phyloP scores from a whole-genome alignment of 1,140 invertebrate genomes.

The Dysdera silvatica region DNA sequence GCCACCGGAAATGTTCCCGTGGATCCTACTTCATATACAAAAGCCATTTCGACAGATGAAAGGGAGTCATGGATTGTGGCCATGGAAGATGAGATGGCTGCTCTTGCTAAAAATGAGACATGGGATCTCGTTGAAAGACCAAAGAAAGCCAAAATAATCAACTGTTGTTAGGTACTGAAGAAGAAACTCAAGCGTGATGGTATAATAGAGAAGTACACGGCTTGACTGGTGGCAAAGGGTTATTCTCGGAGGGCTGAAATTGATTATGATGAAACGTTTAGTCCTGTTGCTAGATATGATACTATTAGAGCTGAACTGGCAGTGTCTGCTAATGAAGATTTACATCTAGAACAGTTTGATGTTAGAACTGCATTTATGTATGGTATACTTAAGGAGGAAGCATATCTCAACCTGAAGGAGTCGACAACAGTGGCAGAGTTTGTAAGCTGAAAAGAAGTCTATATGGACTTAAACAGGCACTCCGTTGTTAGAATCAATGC shows the following conservation, averaged over 20 bases:
- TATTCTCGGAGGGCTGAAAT: conserved; percentile 41
- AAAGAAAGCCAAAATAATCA: conserved; percentile 38
- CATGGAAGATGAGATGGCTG: conserved; percentile 32
- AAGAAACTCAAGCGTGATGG: conserved; percentile 35
- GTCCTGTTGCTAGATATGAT: conserved; percentile 38
- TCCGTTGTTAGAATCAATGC: conserved; percentile 41
- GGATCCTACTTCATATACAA: neutral
- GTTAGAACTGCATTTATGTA: conserved; percentile 30
- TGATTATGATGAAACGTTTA: conserved; percentile 39
- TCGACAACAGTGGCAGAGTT: conserved; percentile 31
- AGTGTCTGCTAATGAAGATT: conserved; percentile 13
- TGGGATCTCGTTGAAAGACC: conserved; percentile 42
- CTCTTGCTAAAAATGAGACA: conserved; percentile 37
- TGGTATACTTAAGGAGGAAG: conserved; percentile 43
- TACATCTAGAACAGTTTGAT: conserved; percentile 3
- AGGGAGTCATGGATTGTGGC: conserved; percentile 30
- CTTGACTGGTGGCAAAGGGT: conserved; percentile 44
- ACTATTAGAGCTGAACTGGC: conserved; percentile 28
- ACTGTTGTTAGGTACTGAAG: conserved; percentile 46
- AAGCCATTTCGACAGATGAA: conserved; percentile 29
- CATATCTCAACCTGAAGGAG: conserved; percentile 43
- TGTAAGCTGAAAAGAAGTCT: conserved; percentile 15
- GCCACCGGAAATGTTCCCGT: too few species aligned
- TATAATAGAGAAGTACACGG: conserved; percentile 30
- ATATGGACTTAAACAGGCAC: conserved; percentile 46